These are phyloP conservation scores for Poecilia wingei DNA, from an alignment of 2,797 vertebrate genomes.

Conservation along the genomic window DNA sequence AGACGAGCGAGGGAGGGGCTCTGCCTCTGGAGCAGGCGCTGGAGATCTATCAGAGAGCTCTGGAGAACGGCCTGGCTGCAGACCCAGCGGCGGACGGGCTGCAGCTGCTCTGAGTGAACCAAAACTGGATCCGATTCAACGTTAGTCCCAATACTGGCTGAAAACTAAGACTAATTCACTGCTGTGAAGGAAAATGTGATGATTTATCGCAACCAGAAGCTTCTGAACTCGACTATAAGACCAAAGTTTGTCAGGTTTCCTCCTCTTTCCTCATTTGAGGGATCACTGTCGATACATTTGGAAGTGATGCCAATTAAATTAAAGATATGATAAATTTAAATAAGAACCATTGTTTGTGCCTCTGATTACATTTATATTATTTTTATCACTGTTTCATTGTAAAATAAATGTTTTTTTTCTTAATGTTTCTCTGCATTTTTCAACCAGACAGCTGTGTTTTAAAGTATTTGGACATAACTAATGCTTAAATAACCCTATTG, in stretches of 20 bases:
- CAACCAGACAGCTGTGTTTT: background rate
- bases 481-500: background rate
- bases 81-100: conserved; percentile 78
- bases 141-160: conserved; percentile 13
- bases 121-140: background rate
- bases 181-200: conserved; percentile 17
- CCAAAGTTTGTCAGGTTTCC: conserved; percentile 46
- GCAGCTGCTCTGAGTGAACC: conserved; percentile 63
- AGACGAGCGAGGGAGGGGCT: conserved; percentile 85
- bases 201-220: conserved; percentile 17
- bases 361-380: conserved; percentile 55
- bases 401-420: conserved; percentile 62
- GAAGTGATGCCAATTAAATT: conserved; percentile 9
- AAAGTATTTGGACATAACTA: background rate
- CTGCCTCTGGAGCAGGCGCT: conserved; percentile 88
- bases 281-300: conserved; percentile 8
- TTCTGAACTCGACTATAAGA: conserved; percentile 20
- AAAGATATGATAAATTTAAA: conserved; percentile 16
- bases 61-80: conserved; percentile 82
- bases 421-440: background rate
- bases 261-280: conserved; percentile 5
- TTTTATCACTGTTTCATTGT: conserved; percentile 54
- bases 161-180: conserved; percentile 15
- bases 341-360: conserved; percentile 59
- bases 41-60: conserved; percentile 88